A percentile compares a stretch with the other conserved stretches of the same genome.
Evolutionary conservation across 2,797 vertebrate genomes (phyloP).

Genomic region (Tinamus major): DNA sequence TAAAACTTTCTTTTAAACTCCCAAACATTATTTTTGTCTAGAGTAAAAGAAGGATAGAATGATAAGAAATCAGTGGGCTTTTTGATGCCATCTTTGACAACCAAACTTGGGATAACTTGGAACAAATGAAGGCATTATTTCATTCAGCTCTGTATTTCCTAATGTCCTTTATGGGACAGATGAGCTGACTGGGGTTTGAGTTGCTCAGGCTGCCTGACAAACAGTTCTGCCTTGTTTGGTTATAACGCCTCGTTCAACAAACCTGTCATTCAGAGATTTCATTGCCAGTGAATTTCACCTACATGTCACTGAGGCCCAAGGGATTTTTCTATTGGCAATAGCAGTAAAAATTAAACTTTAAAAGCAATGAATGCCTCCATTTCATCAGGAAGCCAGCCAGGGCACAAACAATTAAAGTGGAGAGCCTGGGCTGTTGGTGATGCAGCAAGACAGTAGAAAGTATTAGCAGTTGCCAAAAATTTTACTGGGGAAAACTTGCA

Average conservation of each 20-base stretch:
- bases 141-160: background rate
- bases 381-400: slow-evolving; percentile 32
- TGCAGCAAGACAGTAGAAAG: background rate
- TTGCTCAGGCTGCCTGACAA: background rate
- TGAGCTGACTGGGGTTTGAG: background rate
- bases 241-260: fast-evolving
- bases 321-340: background rate
- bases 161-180: background rate
- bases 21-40: background rate
- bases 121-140: background rate
- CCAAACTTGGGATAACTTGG: background rate
- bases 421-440: slow-evolving; percentile 16
- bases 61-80: background rate
- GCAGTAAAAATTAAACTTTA: slow-evolving; percentile 4
- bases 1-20: background rate
- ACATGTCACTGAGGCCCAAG: background rate
- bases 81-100: background rate
- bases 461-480: slow-evolving; percentile 33
- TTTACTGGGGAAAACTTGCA: slow-evolving; percentile 4
- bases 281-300: background rate
- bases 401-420: background rate
- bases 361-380: background rate
- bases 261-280: background rate
- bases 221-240: background rate
- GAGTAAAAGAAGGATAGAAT: background rate